phyloP scores from a whole-genome alignment of 1,140 invertebrate genomes.

The Arctopsyche grandis region DNA sequence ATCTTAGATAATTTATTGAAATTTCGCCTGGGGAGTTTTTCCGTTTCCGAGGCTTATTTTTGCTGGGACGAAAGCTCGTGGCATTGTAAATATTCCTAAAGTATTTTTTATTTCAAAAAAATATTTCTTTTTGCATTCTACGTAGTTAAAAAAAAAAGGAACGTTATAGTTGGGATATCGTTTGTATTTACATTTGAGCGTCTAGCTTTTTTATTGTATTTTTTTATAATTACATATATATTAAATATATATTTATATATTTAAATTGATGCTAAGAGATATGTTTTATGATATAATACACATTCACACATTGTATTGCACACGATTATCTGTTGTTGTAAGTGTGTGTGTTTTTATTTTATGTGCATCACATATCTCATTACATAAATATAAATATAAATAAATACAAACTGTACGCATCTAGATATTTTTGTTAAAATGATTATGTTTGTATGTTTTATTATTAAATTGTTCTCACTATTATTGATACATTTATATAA shows the following conservation, averaged over 20 bases:
- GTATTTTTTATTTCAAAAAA: slow-evolving; percentile 47
- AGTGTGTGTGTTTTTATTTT: slow-evolving; percentile 43
- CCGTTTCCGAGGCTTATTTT: slow-evolving; percentile 10
- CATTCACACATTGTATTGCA: slow-evolving; percentile 37
- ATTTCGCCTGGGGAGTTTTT: slow-evolving; percentile 16
- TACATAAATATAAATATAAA: slow-evolving; percentile 1
- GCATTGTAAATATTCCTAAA: slow-evolving; percentile 49
- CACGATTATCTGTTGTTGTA: slow-evolving; percentile 53
- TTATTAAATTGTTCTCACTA: slow-evolving; percentile 41
- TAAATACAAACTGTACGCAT: slow-evolving; percentile 15
- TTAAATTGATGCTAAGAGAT: neutral
- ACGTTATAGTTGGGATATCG: slow-evolving; percentile 46
- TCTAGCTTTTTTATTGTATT: slow-evolving; percentile 52
- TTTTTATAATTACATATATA: slow-evolving; percentile 49
- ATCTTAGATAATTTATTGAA: slow-evolving; percentile 54
- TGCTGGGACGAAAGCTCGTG: slow-evolving; percentile 27
- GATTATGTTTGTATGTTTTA: slow-evolving; percentile 38
- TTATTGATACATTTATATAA: slow-evolving; percentile 8
- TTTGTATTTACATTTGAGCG: slow-evolving; percentile 46
- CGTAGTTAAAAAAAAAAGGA: slow-evolving; percentile 43
- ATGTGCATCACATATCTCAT: slow-evolving; percentile 27
- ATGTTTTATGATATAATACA: slow-evolving; percentile 3
- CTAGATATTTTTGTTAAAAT: slow-evolving; percentile 19
- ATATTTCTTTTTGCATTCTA: slow-evolving; percentile 43
- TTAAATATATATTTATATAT: neutral